phyloP scores from a whole-genome alignment of 1,140 invertebrate species.

The Plutomurus gul region DNA sequence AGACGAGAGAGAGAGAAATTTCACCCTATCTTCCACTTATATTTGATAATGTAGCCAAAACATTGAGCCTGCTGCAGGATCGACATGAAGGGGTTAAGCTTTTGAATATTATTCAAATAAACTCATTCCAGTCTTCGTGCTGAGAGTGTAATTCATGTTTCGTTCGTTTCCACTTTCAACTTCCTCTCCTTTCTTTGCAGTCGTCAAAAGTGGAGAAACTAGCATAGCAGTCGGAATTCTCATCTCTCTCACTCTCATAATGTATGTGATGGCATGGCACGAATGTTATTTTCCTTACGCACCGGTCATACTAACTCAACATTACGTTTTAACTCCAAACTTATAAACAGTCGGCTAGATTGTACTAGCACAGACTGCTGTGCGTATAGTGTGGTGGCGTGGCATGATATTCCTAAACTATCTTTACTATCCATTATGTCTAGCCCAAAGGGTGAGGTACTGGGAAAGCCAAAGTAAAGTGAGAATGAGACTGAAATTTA shows the following conservation, averaged over 20 bases:
- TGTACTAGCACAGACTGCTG: not conserved
- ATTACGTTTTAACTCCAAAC: not conserved
- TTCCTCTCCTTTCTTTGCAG: conserved; percentile 18
- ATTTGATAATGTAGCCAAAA: not conserved
- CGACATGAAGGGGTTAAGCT: not conserved
- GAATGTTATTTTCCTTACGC: conserved; percentile 14
- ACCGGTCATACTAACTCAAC: not conserved
- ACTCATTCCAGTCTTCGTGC: conserved; percentile 35
- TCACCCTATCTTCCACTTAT: not conserved
- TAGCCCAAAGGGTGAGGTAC: not conserved
- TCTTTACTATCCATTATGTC: not conserved
- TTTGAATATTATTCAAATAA: conserved; percentile 45
- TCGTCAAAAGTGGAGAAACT: not conserved
- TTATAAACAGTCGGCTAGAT: not conserved
- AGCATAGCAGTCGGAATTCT: not conserved
- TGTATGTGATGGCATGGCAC: not conserved
- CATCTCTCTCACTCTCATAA: not conserved
- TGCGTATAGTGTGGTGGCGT: not conserved
- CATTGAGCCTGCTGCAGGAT: not conserved
- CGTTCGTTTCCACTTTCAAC: not conserved
- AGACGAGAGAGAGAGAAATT: no score
- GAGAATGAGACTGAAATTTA: conserved; percentile 20
- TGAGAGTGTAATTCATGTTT: conserved; percentile 41
- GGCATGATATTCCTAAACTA: not conserved
- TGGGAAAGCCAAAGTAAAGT: conserved; percentile 17